Percentiles rank a stretch among this genome's conserved stretches.
Evolutionary conservation across 2,888 invertebrate species (phyloP).

Genomic region (Dinocampus coccinellae): DNA sequence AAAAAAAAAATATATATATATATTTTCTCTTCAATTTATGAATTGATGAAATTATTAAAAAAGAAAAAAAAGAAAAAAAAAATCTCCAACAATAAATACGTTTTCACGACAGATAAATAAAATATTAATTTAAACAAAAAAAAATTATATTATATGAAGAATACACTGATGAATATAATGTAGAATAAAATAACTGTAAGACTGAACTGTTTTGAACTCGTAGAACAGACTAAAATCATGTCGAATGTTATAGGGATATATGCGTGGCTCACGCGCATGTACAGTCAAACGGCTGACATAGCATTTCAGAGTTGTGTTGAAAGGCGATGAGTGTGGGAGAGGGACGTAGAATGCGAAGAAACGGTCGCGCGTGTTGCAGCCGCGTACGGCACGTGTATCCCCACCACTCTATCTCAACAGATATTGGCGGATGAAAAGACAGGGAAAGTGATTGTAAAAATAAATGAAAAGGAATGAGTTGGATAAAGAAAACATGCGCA

Average conservation of each 20-base stretch:
- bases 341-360: not conserved
- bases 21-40: not conserved
- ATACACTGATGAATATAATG: not conserved
- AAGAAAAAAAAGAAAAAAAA: too few relatives aligned
- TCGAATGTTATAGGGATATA: not conserved
- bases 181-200: not conserved
- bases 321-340: slow-evolving; percentile 1
- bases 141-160: not conserved
- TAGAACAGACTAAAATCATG: slow-evolving; percentile 16
- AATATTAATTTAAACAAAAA: too few relatives aligned
- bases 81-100: too few relatives aligned
- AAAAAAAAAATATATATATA: not conserved
- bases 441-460: slow-evolving; percentile 4
- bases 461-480: not conserved
- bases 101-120: too few relatives aligned
- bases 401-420: not conserved
- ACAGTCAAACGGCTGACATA: not conserved
- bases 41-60: not conserved
- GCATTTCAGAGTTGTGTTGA: slow-evolving; percentile 13
- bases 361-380: slow-evolving; percentile 16
- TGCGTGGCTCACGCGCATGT: slow-evolving; percentile 6
- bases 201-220: slow-evolving; percentile 7
- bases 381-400: slow-evolving; percentile 40
- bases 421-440: slow-evolving; percentile 4
- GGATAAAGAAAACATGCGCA: slow-evolving; percentile 10